Base-by-base conservation (phyloP, 2,113 vertebrate genomes). In the cattle (Bos taurus) region DNA sequence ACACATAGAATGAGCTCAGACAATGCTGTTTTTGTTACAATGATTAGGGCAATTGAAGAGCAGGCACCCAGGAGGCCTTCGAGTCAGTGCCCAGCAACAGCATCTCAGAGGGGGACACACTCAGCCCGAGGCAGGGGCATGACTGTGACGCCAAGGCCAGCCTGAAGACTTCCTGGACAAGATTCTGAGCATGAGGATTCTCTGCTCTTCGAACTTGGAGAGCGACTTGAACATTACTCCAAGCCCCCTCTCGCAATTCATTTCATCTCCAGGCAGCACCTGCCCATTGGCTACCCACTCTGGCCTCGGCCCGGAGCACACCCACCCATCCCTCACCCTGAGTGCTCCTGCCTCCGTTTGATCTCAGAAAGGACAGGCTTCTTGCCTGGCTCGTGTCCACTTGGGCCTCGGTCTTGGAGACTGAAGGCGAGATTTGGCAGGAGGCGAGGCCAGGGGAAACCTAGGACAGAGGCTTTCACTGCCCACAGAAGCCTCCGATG, bases 41-140 rank as follows among this genome's bases (percentile, higher is more conserved):
- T 5, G 36, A 50, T 71, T 13, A 67, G 71, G 74, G 93, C 60
- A 80, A 25, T 13, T 54, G 60, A 86, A 36, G 59, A 71, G 11
- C 5, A 78, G 88, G 52, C 71, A 9, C 8, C 4, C 26, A 16
- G 54, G 90, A 88, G 74, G 83, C 12, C 48, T 89, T 62, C 10
- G 78, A 86, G 33, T 21, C 80, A 62, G 64, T 3, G 3, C 5
- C 21, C 14, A 26, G 21, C 10, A 43, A 82, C 5, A 50, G 67
- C 33, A 3, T 16, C 50, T 46, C 60, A 56, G 59, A 46, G 56
- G 19, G 50, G 8, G 36, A 10, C 36, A 15, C 13, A 10, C 17
- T 7, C 0, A 2, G 92, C 54, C 77, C 3, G 7, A 0, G 2
- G 64, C 28, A 59, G 48, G 64, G 83, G 74, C 3, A 0, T 1